Evolutionary conservation across 2,797 vertebrate species (phyloP).

Genomic region (Odontamblyopus lacepedii): DNA sequence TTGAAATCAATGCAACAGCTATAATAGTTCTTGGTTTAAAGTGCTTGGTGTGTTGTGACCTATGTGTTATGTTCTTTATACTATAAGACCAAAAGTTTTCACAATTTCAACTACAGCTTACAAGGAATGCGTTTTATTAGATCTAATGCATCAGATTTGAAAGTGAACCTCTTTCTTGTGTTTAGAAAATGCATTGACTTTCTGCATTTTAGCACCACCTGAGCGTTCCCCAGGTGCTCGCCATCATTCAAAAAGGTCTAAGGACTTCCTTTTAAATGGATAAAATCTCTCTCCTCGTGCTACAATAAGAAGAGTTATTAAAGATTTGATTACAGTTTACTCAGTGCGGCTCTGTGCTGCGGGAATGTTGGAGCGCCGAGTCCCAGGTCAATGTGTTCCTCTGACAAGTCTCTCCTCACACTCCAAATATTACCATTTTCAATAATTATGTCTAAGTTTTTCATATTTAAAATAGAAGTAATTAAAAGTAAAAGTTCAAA

Average conservation of each 20-base stretch:
- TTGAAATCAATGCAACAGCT: too few species aligned
- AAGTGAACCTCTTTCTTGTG: background rate
- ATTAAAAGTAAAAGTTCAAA: too few species aligned
- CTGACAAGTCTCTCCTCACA: background rate
- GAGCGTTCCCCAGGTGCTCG: background rate
- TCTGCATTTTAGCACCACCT: background rate
- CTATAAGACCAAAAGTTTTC: background rate
- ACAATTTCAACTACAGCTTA: background rate
- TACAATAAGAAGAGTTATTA: conserved; percentile 10
- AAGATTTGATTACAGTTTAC: conserved; percentile 10
- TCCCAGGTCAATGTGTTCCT: conserved; percentile 4
- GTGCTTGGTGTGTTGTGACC: background rate
- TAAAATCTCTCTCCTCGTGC: background rate
- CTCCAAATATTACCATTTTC: background rate
- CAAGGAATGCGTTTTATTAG: background rate
- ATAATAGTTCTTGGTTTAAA: background rate
- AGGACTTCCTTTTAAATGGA: background rate
- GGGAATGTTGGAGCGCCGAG: background rate
- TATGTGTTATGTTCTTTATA: background rate
- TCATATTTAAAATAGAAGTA: background rate
- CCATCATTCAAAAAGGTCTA: background rate
- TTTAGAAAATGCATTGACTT: background rate
- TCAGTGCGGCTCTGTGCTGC: background rate
- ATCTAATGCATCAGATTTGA: background rate
- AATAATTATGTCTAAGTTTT: background rate